phyloP scores from a whole-genome alignment of 1,140 invertebrate genomes.

The Andrena cerasifolii region DNA sequence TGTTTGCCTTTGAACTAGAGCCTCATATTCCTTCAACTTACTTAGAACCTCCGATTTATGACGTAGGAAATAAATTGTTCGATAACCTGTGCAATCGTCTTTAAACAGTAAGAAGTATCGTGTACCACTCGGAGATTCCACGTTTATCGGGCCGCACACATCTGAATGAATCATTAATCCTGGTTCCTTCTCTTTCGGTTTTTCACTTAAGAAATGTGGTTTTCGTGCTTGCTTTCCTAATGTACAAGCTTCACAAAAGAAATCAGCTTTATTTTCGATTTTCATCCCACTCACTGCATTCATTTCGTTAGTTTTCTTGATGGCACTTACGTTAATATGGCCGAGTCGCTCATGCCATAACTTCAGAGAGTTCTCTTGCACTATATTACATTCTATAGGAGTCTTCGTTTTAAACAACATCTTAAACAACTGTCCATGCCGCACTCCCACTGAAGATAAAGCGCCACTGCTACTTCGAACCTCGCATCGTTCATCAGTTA shows the following conservation, averaged over 20 bases:
- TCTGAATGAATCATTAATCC: slow-evolving; percentile 79
- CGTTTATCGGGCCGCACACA: slow-evolving; percentile 79
- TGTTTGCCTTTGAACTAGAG: background rate
- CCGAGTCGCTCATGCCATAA: slow-evolving; percentile 27
- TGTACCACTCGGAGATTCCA: slow-evolving; percentile 67
- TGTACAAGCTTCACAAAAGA: slow-evolving; percentile 75
- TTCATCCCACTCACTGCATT: background rate
- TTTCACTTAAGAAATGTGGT: no score
- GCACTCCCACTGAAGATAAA: slow-evolving; percentile 14
- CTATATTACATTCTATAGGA: slow-evolving; percentile 10
- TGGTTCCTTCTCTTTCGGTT: slow-evolving; percentile 73
- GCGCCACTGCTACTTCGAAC: no score
- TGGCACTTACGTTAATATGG: slow-evolving; percentile 20
- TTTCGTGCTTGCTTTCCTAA: slow-evolving; percentile 74
- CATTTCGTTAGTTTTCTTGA: background rate
- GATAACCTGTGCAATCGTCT: slow-evolving; percentile 77
- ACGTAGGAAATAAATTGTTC: slow-evolving; percentile 75
- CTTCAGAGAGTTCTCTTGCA: slow-evolving; percentile 8
- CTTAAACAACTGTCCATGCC: slow-evolving; percentile 22
- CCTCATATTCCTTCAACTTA: background rate
- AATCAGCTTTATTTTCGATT: slow-evolving; percentile 36
- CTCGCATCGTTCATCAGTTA: no score
- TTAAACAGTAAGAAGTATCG: slow-evolving; percentile 76
- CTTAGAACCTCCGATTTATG: slow-evolving; percentile 69
- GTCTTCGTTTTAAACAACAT: slow-evolving; percentile 36